A percentile compares a stretch with the other conserved stretches of the same genome.
Evolutionary conservation across 2,888 invertebrate genomes (phyloP).

Genomic region (Hyppa rectilinea): DNA sequence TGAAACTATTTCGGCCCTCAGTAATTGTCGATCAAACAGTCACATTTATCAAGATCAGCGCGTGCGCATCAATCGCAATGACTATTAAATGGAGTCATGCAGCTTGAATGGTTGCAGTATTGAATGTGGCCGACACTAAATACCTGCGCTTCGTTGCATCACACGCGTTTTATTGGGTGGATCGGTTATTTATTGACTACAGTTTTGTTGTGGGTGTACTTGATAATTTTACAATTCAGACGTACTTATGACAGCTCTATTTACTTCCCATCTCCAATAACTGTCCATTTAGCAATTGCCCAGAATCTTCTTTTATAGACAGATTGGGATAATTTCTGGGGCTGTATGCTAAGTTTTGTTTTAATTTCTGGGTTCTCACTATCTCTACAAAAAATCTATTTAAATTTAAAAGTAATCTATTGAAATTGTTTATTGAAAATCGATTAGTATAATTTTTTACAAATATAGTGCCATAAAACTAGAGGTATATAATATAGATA

Average conservation of each 20-base stretch:
- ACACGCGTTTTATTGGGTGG: constrained; percentile 60
- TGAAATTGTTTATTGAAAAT: no score
- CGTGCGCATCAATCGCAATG: constrained; percentile 73
- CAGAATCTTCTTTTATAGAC: neutral
- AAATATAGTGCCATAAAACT: no score
- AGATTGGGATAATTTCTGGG: no score
- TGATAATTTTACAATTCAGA: constrained; percentile 21
- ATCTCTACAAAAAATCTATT: neutral
- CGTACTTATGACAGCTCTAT: neutral
- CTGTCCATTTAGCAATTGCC: neutral
- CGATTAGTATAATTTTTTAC: no score
- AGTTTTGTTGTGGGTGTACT: constrained; percentile 7
- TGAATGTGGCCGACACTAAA: constrained; percentile 72
- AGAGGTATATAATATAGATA: no score
- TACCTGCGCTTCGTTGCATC: constrained; percentile 57
- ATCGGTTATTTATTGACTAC: constrained; percentile 43
- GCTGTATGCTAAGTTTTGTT: no score
- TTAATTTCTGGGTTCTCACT: neutral
- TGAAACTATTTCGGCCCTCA: constrained; percentile 42
- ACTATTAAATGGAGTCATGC: constrained; percentile 77
- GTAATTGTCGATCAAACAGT: constrained; percentile 37
- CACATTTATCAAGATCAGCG: constrained; percentile 63
- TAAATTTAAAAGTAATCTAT: neutral
- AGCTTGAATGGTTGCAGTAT: constrained; percentile 69
- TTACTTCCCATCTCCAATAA: neutral